These are phyloP conservation scores for Protobothrops flavoviridis DNA, from an alignment of 2,113 vertebrate genomes.

Conservation along the genomic window DNA sequence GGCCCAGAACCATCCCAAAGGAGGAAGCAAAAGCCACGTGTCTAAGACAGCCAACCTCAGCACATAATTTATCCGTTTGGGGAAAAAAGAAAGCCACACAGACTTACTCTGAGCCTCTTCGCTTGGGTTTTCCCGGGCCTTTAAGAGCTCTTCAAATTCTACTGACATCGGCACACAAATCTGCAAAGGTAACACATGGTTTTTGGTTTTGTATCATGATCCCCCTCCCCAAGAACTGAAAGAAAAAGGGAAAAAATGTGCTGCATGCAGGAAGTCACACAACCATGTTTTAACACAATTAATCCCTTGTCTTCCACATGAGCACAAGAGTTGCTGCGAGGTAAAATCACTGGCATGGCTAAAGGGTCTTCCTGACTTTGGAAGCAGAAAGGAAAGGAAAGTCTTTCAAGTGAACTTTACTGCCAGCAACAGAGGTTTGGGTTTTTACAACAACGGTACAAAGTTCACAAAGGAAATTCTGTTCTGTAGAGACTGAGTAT, in stretches of 20 bases:
- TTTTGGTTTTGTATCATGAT: not conserved
- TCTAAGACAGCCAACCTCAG: not conserved
- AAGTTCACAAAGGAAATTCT: too few species aligned
- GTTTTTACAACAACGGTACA: too few species aligned
- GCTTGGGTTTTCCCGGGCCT: constrained; percentile 91
- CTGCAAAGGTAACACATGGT: constrained; percentile 55
- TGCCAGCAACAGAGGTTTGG: too few species aligned
- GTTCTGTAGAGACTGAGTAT: too few species aligned
- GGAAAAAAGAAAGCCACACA: not conserved
- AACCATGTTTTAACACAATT: not conserved
- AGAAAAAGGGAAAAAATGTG: not conserved
- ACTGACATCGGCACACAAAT: constrained; percentile 98
- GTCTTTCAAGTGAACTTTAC: too few species aligned
- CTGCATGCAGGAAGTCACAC: not conserved
- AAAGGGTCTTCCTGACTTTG: too few species aligned
- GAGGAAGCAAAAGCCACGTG: not conserved
- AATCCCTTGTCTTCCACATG: too few species aligned
- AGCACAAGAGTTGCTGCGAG: too few species aligned
- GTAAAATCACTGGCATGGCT: too few species aligned
- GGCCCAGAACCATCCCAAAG: not conserved
- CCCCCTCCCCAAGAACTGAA: not conserved
- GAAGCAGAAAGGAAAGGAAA: too few species aligned
- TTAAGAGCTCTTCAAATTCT: constrained; percentile 96
- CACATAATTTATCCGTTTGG: not conserved
- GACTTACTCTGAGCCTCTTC: constrained; percentile 95